Conservation (phyloP, 2,797 vertebrate genomes). For the Syncerus caffer region DNA sequence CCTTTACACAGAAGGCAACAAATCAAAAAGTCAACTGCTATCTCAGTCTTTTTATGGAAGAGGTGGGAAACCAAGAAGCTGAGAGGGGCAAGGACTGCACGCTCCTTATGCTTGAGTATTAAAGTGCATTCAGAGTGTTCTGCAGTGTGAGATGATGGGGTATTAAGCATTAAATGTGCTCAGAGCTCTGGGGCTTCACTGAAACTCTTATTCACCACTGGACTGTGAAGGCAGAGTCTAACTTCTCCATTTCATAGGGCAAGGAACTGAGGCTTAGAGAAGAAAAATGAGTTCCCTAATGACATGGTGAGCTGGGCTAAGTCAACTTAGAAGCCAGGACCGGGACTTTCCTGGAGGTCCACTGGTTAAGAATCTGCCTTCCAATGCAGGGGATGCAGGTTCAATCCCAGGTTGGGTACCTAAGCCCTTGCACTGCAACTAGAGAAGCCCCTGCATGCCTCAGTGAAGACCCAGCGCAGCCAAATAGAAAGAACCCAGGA, state of each 20-base stretch:
- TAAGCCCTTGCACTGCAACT: background rate
- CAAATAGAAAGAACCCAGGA: background rate
- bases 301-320: background rate
- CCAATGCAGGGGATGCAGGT: background rate
- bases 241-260: background rate
- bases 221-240: background rate
- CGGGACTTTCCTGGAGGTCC: background rate
- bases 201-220: rapidly evolving
- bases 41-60: background rate
- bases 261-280: background rate
- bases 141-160: background rate
- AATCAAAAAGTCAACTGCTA: background rate
- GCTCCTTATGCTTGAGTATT: background rate
- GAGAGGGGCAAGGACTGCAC: background rate
- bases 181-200: background rate
- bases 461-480: background rate
- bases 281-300: background rate
- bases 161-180: background rate
- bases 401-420: background rate
- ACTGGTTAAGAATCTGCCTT: background rate
- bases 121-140: background rate
- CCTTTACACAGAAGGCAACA: background rate
- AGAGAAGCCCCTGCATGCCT: background rate
- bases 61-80: background rate
- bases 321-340: background rate